phyloP scores from a whole-genome alignment of 37 sponge, comb jelly and placozoan genomes.

The Eunapius fragilis region DNA sequence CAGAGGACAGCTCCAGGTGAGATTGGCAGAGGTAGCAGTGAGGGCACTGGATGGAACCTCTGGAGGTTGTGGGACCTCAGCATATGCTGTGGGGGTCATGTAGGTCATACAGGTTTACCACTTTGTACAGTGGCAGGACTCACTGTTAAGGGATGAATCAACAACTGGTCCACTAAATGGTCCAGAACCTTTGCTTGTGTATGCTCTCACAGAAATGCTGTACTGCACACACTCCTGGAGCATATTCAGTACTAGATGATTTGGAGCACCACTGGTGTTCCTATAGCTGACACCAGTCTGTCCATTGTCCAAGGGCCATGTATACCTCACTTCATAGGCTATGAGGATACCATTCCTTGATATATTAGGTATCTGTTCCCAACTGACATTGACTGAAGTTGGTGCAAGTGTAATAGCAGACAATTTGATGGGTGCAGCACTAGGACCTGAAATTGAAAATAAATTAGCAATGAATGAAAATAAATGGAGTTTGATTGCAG shows the following conservation, averaged over 20 bases:
- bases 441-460: neutral
- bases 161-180: neutral
- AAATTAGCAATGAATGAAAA: no score
- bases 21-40: neutral
- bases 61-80: neutral
- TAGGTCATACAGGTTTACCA: neutral
- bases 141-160: neutral
- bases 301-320: neutral
- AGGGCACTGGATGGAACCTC: neutral
- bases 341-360: neutral
- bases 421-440: neutral
- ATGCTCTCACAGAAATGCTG: neutral
- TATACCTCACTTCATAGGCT: neutral
- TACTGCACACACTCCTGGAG: neutral
- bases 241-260: neutral
- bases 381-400: neutral
- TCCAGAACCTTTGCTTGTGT: neutral
- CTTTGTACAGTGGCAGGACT: neutral
- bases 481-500: neutral
- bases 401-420: neutral
- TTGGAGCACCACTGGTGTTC: neutral
- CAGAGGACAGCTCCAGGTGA: neutral
- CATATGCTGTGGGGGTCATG: neutral
- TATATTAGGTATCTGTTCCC: neutral
- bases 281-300: neutral